These are phyloP conservation scores for Molossus molossus DNA, from an alignment of 2,797 vertebrate species.

Conservation along the genomic window DNA sequence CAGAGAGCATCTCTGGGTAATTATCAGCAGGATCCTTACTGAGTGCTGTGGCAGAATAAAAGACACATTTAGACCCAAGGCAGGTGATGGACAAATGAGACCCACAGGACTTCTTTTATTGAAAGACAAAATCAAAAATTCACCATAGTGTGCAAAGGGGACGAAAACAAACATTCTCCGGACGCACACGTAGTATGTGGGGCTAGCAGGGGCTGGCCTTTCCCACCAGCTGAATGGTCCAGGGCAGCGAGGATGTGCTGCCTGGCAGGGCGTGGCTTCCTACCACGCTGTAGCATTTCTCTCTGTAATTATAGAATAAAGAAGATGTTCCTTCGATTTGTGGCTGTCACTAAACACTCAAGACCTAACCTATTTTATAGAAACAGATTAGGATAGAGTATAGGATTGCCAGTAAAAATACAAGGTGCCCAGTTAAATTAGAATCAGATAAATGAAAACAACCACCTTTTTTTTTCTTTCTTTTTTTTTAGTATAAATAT, in stretches of 20 bases:
- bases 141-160: neutral
- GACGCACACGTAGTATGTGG: neutral
- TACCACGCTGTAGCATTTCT: neutral
- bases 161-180: neutral
- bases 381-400: neutral
- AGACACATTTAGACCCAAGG: neutral
- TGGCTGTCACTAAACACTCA: neutral
- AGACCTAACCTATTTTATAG: neutral
- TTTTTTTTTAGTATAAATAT: neutral
- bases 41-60: neutral
- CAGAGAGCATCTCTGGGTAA: too few relatives aligned
- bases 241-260: neutral
- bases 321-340: slow-evolving; percentile 32
- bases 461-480: neutral
- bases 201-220: neutral
- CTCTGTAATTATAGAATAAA: slow-evolving; percentile 16
- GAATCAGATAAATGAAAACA: neutral
- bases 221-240: neutral
- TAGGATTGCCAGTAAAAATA: neutral
- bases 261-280: neutral
- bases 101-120: slow-evolving; percentile 21
- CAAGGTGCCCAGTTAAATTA: neutral
- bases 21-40: neutral
- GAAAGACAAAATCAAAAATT: slow-evolving; percentile 55
- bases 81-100: neutral